A percentile compares a stretch with the other conserved stretches of the same genome.
These are phyloP conservation scores for Tautogolabrus adspersus DNA, from an alignment of 2,113 vertebrate species.

Conservation along the genomic window DNA sequence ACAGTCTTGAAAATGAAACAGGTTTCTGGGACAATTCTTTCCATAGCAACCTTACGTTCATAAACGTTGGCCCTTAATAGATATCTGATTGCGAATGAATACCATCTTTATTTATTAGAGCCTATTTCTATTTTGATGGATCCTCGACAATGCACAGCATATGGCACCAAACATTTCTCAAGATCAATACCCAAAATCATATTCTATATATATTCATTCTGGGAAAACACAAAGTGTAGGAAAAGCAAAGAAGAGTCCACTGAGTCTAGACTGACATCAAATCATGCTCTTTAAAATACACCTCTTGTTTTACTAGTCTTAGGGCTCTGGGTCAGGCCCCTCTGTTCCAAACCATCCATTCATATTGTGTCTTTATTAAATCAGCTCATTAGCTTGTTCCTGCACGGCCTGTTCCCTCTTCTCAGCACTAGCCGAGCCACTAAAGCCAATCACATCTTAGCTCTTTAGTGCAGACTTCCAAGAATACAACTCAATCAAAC, in stretches of 20 bases:
- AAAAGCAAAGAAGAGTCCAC: not conserved
- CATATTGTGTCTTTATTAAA: constrained; percentile 61
- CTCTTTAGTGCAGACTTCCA: constrained; percentile 13
- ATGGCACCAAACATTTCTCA: no score
- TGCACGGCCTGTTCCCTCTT: constrained; percentile 54
- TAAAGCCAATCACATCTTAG: constrained; percentile 26
- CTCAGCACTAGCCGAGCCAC: constrained; percentile 25
- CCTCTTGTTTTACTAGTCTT: constrained; percentile 15
- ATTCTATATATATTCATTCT: no score
- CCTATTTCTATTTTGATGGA: no score
- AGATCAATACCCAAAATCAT: no score
- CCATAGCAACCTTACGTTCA: no score
- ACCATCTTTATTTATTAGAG: no score
- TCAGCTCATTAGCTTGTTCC: constrained; percentile 55
- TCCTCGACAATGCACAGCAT: no score
- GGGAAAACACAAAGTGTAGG: not conserved
- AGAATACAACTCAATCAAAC: not conserved
- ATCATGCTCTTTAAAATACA: not conserved
- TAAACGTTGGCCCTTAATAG: no score
- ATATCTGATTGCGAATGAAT: no score
- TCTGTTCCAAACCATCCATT: constrained; percentile 36
- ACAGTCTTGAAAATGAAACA: no score
- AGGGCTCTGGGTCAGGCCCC: constrained; percentile 8
- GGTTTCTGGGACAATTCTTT: no score
- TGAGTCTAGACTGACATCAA: not conserved